phyloP scores from a whole-genome alignment of 2,888 invertebrate genomes.

The Melipona beecheii region DNA sequence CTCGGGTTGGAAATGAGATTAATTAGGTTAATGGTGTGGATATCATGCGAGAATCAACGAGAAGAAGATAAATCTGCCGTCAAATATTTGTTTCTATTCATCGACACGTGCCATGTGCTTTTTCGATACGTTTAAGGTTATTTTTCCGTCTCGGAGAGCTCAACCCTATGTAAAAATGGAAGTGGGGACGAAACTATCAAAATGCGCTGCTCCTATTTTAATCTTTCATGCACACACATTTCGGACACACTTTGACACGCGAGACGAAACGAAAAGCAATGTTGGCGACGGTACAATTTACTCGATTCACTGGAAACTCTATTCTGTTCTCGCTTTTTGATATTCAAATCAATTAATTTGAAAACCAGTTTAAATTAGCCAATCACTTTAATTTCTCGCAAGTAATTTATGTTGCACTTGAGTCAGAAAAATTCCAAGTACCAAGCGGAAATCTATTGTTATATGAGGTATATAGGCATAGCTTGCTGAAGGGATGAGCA shows the following conservation, averaged over 20 bases:
- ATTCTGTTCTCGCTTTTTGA: background rate
- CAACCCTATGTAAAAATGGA: constrained; percentile 32
- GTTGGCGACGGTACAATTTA: background rate
- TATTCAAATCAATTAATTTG: background rate
- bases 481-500: constrained; percentile 41
- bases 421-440: constrained; percentile 36
- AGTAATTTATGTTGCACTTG: background rate
- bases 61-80: constrained; percentile 44
- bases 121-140: constrained; percentile 74
- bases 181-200: constrained; percentile 64
- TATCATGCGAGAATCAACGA: background rate
- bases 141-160: constrained; percentile 68
- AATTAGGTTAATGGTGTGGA: too few species aligned
- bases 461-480: background rate
- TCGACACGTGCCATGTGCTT: constrained; percentile 71
- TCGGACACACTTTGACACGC: constrained; percentile 60
- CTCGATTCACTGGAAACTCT: background rate
- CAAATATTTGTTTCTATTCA: constrained; percentile 72
- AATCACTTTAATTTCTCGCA: background rate
- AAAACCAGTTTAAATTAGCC: background rate
- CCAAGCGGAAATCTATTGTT: constrained; percentile 27
- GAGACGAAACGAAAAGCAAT: constrained; percentile 31
- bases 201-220: constrained; percentile 68
- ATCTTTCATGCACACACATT: constrained; percentile 72
- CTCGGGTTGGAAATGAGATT: too few species aligned